Evolutionary conservation across 2,888 invertebrate genomes (phyloP).

Genomic region (Chydorus sphaericus): DNA sequence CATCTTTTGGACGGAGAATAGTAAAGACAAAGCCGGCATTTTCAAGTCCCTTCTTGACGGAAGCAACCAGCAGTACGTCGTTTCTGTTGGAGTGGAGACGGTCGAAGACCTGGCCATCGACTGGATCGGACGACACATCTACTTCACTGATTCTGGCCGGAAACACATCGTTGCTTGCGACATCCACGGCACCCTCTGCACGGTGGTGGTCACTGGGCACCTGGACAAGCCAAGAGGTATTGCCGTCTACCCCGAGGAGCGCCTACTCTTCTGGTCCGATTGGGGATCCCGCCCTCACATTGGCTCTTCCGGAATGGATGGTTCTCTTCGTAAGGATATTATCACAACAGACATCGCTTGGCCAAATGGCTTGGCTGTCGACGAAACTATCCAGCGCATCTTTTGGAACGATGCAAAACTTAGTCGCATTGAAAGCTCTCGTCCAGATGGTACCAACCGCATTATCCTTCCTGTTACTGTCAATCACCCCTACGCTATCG

Average conservation of each 20-base stretch:
- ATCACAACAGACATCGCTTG: slow-evolving; percentile 29
- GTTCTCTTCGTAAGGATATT: slow-evolving; percentile 26
- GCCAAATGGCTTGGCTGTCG: slow-evolving; percentile 38
- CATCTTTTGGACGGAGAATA: slow-evolving; percentile 53
- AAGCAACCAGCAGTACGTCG: slow-evolving; percentile 10
- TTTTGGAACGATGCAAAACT: slow-evolving; percentile 37
- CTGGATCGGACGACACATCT: slow-evolving; percentile 22
- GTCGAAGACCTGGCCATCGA: slow-evolving; percentile 23
- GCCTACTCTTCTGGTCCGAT: slow-evolving; percentile 37
- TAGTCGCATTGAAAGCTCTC: slow-evolving; percentile 20
- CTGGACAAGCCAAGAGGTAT: slow-evolving; percentile 33
- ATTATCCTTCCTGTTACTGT: slow-evolving; percentile 26
- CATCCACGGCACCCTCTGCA: slow-evolving; percentile 21
- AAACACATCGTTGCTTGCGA: slow-evolving; percentile 21
- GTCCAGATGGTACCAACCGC: slow-evolving; percentile 19
- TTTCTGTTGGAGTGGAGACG: slow-evolving; percentile 19
- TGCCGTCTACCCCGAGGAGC: slow-evolving; percentile 28
- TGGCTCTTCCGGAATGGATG: slow-evolving; percentile 35
- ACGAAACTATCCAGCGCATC: slow-evolving; percentile 31
- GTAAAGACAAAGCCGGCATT: slow-evolving; percentile 1
- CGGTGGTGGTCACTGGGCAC: slow-evolving; percentile 20
- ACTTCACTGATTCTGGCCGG: slow-evolving; percentile 22
- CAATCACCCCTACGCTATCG: slow-evolving; percentile 65
- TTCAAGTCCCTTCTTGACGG: background rate
- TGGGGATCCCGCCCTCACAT: slow-evolving; percentile 33